Evolutionary conservation across 2,888 invertebrate genomes (phyloP).

Genomic region (Teinopalpus imperialis): DNA sequence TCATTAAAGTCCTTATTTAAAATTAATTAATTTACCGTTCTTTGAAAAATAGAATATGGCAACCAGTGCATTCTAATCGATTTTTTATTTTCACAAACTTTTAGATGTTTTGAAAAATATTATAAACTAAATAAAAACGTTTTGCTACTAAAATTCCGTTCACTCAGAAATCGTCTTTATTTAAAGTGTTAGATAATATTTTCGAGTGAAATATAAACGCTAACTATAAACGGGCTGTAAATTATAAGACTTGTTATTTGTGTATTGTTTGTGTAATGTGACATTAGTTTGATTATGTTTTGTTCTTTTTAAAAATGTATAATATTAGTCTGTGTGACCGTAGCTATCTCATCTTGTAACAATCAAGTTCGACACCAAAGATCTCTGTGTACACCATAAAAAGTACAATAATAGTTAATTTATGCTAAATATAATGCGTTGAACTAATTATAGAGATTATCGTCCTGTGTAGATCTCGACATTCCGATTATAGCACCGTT

Average conservation of each 20-base stretch:
- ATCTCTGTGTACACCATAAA: constrained; percentile 41
- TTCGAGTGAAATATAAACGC: constrained; percentile 17
- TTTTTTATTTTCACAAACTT: too few species aligned
- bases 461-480: constrained; percentile 65
- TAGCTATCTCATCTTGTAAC: constrained; percentile 38
- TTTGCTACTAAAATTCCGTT: constrained; percentile 7
- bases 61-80: too few species aligned
- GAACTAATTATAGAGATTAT: constrained; percentile 42
- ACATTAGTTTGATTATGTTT: constrained; percentile 12
- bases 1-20: too few species aligned
- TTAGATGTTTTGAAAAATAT: not conserved
- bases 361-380: constrained; percentile 68
- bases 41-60: too few species aligned
- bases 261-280: constrained; percentile 8
- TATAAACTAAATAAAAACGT: not conserved
- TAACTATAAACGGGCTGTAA: constrained; percentile 54
- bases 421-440: constrained; percentile 45
- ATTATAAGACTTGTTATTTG: constrained; percentile 57
- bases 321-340: constrained; percentile 30
- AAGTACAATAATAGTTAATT: constrained; percentile 54
- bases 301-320: constrained; percentile 18
- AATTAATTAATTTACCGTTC: too few species aligned
- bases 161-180: not conserved
- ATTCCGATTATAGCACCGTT: constrained; percentile 64
- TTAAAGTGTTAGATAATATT: constrained; percentile 14